phyloP scores from a whole-genome alignment of 2,888 invertebrate genomes.

The Tortrix viridana region DNA sequence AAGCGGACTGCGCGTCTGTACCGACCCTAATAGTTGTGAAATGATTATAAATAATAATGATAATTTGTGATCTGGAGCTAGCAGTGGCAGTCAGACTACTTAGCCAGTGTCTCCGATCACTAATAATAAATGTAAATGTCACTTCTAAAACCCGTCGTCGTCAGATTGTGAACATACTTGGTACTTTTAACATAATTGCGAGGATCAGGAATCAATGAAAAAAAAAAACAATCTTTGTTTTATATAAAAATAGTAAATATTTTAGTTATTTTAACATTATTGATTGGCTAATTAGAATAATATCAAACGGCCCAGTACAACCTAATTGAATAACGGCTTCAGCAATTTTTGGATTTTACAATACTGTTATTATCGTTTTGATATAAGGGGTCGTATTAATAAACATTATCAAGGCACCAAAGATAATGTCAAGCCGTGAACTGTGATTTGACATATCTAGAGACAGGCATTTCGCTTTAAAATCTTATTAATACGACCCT shows the following conservation, averaged over 20 bases:
- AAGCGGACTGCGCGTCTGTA: too few species aligned
- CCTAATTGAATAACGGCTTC: too few species aligned
- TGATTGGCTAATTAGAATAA: neutral
- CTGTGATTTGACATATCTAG: too few species aligned
- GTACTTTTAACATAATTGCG: slow-evolving; percentile 17
- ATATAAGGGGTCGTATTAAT: too few species aligned
- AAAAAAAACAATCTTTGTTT: slow-evolving; percentile 10
- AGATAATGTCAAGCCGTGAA: too few species aligned
- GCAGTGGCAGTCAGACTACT: neutral
- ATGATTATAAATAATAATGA: neutral
- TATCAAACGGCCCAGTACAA: slow-evolving; percentile 1
- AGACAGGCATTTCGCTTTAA: too few species aligned
- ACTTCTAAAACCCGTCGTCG: neutral
- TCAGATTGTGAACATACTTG: too few species aligned
- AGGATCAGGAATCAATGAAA: slow-evolving; percentile 12
- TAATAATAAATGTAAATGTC: slow-evolving; percentile 13
- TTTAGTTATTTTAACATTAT: slow-evolving; percentile 1
- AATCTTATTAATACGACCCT: too few species aligned
- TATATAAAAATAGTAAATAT: slow-evolving; percentile 32
- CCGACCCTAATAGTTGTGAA: neutral
- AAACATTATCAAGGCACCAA: too few species aligned
- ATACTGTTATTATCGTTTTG: too few species aligned
- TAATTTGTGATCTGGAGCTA: neutral
- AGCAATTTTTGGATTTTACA: too few species aligned
- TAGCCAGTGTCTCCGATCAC: neutral